Evolutionary conservation across 2,888 invertebrate genomes (phyloP).

Genomic region (Epicampocera succincta): DNA sequence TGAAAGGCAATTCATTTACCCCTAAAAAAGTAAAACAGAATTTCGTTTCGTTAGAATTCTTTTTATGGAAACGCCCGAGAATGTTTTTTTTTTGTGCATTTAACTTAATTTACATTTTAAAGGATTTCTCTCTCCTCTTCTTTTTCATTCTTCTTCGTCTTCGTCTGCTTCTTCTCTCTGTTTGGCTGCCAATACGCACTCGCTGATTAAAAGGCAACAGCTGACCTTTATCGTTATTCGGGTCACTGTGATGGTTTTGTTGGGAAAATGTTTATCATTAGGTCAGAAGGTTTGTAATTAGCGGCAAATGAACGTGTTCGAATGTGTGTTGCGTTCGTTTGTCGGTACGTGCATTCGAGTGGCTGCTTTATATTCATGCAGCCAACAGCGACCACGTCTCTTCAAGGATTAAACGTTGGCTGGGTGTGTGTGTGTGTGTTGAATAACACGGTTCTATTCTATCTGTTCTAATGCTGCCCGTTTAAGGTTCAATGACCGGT

Average conservation of each 20-base stretch:
- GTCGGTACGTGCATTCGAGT: conserved; percentile 31
- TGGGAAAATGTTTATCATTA: conserved; percentile 65
- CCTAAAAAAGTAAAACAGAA: conserved; percentile 15
- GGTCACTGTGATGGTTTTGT: conserved; percentile 56
- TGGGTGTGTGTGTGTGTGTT: conserved; percentile 4
- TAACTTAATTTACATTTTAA: conserved; percentile 68
- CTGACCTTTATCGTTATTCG: conserved; percentile 66
- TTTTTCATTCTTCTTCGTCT: not conserved
- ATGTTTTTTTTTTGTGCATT: conserved; percentile 41
- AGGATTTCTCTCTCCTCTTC: conserved; percentile 59
- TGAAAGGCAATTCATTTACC: conserved; percentile 3
- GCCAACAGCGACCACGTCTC: not conserved
- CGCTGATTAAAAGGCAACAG: conserved; percentile 55
- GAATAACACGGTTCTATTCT: conserved; percentile 2
- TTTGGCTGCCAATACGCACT: conserved; percentile 26
- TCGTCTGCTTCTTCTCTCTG: not conserved
- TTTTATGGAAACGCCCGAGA: not conserved
- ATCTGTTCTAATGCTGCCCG: conserved; percentile 18
- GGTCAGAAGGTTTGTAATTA: conserved; percentile 70
- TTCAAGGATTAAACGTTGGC: conserved; percentile 55
- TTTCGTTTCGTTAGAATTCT: conserved; percentile 6
- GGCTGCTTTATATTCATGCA: conserved; percentile 17
- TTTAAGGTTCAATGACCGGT: conserved; percentile 65
- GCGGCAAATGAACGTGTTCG: conserved; percentile 62
- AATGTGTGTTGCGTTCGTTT: conserved; percentile 38